Conservation (phyloP, 2,113 vertebrate species). For the Odontophorus gujanensis region DNA sequence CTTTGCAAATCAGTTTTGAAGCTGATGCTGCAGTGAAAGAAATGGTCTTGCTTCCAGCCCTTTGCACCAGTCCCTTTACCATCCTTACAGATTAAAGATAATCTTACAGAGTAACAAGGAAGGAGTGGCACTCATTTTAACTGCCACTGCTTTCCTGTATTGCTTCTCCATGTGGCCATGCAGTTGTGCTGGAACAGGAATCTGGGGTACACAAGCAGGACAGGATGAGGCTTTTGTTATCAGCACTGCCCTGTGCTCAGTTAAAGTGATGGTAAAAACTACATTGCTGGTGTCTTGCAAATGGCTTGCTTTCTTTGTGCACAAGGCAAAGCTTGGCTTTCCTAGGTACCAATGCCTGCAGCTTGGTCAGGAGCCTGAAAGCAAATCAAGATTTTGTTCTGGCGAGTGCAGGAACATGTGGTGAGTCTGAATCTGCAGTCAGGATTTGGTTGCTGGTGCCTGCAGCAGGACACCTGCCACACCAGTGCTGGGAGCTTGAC, state of each 20-base stretch:
- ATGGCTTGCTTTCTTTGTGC: background rate
- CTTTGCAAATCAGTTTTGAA: background rate
- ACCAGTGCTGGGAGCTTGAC: background rate
- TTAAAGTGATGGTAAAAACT: background rate
- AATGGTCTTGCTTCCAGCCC: background rate
- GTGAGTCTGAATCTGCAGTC: background rate
- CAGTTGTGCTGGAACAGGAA: background rate
- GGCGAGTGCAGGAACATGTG: background rate
- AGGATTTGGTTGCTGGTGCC: background rate
- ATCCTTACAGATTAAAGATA: background rate
- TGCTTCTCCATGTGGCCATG: background rate
- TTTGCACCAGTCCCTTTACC: background rate
- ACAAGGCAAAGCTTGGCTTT: background rate
- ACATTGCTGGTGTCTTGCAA: background rate
- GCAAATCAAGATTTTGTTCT: background rate
- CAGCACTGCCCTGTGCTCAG: background rate
- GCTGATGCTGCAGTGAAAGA: background rate
- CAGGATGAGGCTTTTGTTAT: background rate
- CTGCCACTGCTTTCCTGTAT: background rate
- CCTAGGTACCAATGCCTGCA: background rate
- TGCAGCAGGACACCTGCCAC: background rate
- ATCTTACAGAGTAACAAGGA: background rate
- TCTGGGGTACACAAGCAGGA: background rate
- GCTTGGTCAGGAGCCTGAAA: constrained; percentile 4
- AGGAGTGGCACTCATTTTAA: rapidly evolving